Evolutionary conservation across 1,140 invertebrate genomes (phyloP).

Genomic region (Procambarus virginalis): DNA sequence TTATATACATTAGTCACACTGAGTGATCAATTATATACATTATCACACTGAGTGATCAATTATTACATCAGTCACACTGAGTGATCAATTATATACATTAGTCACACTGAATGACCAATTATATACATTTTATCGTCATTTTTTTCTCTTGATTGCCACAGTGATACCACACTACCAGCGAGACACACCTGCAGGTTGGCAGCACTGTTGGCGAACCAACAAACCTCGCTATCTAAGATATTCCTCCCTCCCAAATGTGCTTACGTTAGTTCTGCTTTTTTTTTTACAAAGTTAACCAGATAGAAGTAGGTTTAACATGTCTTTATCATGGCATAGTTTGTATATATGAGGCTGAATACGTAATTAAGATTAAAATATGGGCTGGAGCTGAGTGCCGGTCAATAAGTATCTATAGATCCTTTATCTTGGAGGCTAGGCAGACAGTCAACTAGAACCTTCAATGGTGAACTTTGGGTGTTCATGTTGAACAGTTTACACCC

Average conservation of each 20-base stretch:
- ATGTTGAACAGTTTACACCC: neutral
- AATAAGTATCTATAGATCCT: no score
- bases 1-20: neutral
- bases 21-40: neutral
- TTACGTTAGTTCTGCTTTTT: neutral
- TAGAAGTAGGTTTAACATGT: neutral
- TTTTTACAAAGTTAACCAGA: neutral
- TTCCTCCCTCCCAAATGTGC: neutral
- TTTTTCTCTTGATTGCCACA: neutral
- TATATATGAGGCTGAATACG: no score
- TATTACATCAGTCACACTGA: neutral
- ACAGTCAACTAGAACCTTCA: no score
- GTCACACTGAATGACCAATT: neutral
- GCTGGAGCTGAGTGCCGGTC: no score
- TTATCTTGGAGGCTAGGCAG: no score
- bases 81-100: neutral
- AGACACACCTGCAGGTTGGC: neutral
- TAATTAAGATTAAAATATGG: no score
- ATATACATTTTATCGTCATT: no score
- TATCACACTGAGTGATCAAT: no score
- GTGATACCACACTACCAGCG: neutral
- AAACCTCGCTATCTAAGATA: neutral
- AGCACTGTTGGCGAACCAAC: neutral
- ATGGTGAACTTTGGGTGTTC: neutral
- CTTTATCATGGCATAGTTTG: neutral